Base-by-base conservation (phyloP, 1,140 invertebrate genomes). In the Patella vulgata region DNA sequence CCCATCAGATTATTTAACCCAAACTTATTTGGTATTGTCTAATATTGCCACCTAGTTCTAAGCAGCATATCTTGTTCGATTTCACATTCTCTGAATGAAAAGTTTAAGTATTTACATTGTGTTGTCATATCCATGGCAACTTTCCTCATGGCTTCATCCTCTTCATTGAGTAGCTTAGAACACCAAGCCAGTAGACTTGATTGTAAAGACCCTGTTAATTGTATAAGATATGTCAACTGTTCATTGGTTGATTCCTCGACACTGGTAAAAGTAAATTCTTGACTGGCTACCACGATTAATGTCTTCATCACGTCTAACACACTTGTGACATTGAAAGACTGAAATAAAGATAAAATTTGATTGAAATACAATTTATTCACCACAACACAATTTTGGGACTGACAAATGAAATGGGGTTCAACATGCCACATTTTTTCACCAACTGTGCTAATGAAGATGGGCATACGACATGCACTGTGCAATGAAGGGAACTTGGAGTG, bases 281-380 rank as follows among this genome's bases (percentile, higher is more conserved):
- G 77, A 39, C 63, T 71, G 8, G 80, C 77, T 31, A 84, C 82
- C 36, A 73, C 65, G 30, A 82, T 68, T 68, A 84, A 70, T 12
- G 77, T 82, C 53, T 77, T 76, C 78, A 84, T 78, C 43, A 84
- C 74, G 17, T 70, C 67, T 42, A 83, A 39, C 3, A 77, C 74
- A 23, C 53, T 59, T 6, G 28, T 51, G n/a, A 63, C 27, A 27
- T 80, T 70, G 64, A 78, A 81, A 28, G 73, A 59, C 81, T 82
- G 69, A 62, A 55, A 66, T 40, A 50, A 63, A 11, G 40, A 19
- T 3, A 33, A 42, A 0, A 39, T 11, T 52, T 14, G 12, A 36
- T 5, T 31, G 11, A 47, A 1, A 55, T 27, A 28, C 25, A 21
- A 50, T 21, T 11, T 27, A 6, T 9, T 17, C 0, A 27, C 19